Evolutionary conservation across 2,113 vertebrate genomes (phyloP).

Genomic region (Spermophilus dauricus): DNA sequence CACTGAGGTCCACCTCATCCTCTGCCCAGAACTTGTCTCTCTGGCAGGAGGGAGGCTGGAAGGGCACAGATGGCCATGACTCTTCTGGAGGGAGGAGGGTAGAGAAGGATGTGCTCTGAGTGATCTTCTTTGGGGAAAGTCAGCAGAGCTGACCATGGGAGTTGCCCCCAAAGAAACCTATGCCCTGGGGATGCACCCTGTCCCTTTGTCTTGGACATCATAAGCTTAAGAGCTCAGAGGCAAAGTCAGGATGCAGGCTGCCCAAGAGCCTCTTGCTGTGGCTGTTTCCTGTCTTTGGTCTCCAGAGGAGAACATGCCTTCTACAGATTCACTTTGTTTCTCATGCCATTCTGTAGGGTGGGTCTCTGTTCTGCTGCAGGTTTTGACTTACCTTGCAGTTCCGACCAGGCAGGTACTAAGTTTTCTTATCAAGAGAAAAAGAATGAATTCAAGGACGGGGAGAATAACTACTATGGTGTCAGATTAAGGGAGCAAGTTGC

Average conservation of each 20-base stretch:
- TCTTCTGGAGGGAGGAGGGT: not conserved
- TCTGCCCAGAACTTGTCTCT: not conserved
- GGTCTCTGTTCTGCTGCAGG: not conserved
- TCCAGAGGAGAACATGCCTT: not conserved
- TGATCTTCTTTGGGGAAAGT: not conserved
- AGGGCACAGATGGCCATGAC: not conserved
- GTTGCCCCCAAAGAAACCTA: too few species aligned
- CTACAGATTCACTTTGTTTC: not conserved
- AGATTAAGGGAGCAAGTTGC: not conserved
- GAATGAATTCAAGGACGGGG: not conserved
- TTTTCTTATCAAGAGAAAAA: not conserved
- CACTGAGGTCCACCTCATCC: not conserved
- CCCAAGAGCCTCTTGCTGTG: not conserved
- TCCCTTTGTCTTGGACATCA: not conserved
- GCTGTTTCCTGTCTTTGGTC: not conserved
- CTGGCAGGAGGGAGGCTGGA: not conserved
- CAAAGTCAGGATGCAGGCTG: not conserved
- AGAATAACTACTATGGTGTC: not conserved
- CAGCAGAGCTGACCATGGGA: fast-evolving
- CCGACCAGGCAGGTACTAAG: not conserved
- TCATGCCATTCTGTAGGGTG: not conserved
- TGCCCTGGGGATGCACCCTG: too few species aligned
- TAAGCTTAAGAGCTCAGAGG: not conserved
- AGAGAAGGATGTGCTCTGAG: not conserved
- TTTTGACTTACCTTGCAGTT: not conserved